phyloP scores from a whole-genome alignment of 1,140 invertebrate genomes.

The Nautilus pompilius region DNA sequence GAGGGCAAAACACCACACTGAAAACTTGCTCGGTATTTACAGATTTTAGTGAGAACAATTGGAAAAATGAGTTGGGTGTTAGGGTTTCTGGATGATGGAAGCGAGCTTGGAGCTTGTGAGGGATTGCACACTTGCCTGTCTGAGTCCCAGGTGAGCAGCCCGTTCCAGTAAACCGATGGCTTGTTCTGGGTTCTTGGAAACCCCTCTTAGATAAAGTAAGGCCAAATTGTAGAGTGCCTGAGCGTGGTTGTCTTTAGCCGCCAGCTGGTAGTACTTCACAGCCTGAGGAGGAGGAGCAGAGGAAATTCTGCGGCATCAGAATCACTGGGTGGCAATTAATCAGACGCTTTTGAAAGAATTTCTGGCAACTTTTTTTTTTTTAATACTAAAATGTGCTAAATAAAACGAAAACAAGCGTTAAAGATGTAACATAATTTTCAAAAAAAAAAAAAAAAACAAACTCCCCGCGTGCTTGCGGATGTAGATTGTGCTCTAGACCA shows the following conservation, averaged over 20 bases:
- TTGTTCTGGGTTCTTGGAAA: slow-evolving; percentile 22
- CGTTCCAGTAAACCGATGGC: slow-evolving; percentile 31
- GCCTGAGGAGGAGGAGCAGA: slow-evolving; percentile 22
- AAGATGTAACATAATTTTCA: neutral
- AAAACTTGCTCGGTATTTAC: too few relatives aligned
- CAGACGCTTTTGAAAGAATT: neutral
- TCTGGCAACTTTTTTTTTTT: neutral
- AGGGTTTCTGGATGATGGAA: too few relatives aligned
- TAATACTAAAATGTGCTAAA: neutral
- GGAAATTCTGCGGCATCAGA: neutral
- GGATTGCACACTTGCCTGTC: slow-evolving; percentile 27
- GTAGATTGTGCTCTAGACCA: neutral
- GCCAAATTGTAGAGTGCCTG: slow-evolving; percentile 45
- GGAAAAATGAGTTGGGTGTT: too few relatives aligned
- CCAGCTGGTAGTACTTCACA: slow-evolving; percentile 34
- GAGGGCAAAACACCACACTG: too few relatives aligned
- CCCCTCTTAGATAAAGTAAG: slow-evolving; percentile 29
- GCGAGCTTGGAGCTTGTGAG: too few relatives aligned
- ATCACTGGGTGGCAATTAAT: neutral
- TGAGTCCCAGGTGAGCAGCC: slow-evolving; percentile 37
- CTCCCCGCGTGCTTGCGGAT: neutral
- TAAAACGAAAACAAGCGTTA: neutral
- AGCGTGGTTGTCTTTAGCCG: slow-evolving; percentile 36
- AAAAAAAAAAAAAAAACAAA: neutral
- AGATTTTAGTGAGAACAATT: too few relatives aligned